Conservation (phyloP, 2,113 vertebrate species). For the Bothrops jararaca region DNA sequence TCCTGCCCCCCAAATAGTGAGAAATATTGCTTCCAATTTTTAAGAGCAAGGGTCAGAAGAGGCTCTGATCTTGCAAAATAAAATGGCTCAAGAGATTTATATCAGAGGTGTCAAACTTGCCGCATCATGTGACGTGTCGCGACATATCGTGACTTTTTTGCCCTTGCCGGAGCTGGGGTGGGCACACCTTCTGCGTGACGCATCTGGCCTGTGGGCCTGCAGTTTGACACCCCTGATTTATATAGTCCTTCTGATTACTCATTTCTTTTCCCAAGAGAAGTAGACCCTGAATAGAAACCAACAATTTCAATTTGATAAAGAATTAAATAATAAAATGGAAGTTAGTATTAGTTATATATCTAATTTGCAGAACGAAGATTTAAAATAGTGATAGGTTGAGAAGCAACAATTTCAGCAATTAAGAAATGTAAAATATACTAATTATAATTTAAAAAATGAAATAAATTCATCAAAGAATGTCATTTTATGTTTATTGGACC, state of each 20-base stretch:
- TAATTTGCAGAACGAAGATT: not conserved
- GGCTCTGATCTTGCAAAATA: not conserved
- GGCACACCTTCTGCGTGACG: too few relatives aligned
- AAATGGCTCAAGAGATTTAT: not conserved
- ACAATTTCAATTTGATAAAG: not conserved
- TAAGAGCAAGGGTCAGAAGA: not conserved
- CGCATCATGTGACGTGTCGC: fast-evolving
- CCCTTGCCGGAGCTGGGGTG: too few relatives aligned
- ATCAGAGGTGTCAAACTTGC: too few relatives aligned
- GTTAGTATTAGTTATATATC: not conserved
- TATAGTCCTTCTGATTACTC: not conserved
- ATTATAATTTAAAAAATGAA: not conserved
- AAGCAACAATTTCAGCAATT: not conserved
- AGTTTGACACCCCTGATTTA: not conserved
- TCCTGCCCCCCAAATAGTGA: not conserved
- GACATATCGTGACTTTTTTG: too few relatives aligned
- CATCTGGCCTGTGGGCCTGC: too few relatives aligned
- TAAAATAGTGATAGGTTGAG: not conserved
- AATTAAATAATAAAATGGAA: not conserved
- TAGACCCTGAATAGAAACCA: not conserved
- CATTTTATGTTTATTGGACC: not conserved
- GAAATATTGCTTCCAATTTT: not conserved
- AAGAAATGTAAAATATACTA: not conserved
- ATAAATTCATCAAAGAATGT: not conserved
- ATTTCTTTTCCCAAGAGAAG: not conserved